phyloP scores from a whole-genome alignment of 1,140 invertebrate species.

The Macrosteles quadrilineatus region DNA sequence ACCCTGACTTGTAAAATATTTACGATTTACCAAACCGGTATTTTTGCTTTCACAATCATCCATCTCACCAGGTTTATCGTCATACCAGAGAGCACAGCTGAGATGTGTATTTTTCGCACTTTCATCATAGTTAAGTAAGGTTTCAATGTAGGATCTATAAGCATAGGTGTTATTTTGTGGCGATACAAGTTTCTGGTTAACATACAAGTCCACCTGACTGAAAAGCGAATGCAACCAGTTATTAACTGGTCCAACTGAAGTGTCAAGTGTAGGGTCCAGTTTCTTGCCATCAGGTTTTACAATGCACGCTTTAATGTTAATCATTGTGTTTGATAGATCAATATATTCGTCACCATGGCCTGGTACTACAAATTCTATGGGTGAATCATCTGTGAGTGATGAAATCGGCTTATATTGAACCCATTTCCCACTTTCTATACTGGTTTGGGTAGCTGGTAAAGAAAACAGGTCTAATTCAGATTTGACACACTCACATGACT shows the following conservation, averaged over 20 bases:
- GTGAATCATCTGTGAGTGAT: constrained; percentile 46
- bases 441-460: constrained; percentile 47
- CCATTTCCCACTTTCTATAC: no score
- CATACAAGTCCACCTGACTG: no score
- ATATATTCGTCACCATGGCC: constrained; percentile 48
- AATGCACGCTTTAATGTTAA: constrained; percentile 46
- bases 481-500: constrained; percentile 19
- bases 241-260: no score
- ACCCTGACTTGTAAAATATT: no score
- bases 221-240: no score
- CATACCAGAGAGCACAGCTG: no score
- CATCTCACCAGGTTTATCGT: constrained; percentile 42
- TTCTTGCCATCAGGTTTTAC: no score
- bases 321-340: constrained; percentile 48
- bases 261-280: constrained; percentile 50
- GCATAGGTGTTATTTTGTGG: constrained; percentile 51
- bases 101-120: no score
- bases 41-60: constrained; percentile 42
- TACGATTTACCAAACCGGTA: constrained; percentile 42
- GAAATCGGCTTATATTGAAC: no score
- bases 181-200: no score
- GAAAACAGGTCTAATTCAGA: constrained; percentile 18
- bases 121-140: constrained; percentile 49
- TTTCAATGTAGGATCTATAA: constrained; percentile 53
- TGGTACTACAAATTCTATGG: constrained; percentile 50